These are phyloP conservation scores for Clarias platycephalus DNA, from an alignment of 2,797 vertebrate species.

Conservation along the genomic window DNA sequence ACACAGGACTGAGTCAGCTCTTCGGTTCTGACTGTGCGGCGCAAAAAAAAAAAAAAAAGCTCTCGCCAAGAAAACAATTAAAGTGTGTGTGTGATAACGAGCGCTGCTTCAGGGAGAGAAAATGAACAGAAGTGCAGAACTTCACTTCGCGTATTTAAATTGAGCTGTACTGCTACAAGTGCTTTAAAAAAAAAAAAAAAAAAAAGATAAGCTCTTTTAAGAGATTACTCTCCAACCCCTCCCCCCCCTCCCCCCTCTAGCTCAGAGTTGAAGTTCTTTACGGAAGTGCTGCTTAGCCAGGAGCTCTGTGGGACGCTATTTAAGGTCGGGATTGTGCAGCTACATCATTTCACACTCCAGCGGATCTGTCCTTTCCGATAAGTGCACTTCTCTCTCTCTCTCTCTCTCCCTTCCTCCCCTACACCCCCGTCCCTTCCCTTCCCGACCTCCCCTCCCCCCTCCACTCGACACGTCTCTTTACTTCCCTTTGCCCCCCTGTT, in stretches of 20 bases:
- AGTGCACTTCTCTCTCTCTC: slow-evolving; percentile 25
- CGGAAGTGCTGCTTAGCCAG: not conserved
- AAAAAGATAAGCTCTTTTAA: slow-evolving; percentile 1
- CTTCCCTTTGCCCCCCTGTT: not conserved
- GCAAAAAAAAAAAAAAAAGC: not conserved
- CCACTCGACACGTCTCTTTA: not conserved
- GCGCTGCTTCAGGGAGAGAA: not conserved
- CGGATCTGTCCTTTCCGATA: slow-evolving; percentile 55
- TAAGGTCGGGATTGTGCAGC: slow-evolving; percentile 49
- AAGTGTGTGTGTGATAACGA: not conserved
- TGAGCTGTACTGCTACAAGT: not conserved
- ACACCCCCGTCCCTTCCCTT: not conserved
- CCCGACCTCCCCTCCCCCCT: not conserved
- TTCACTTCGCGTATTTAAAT: not conserved
- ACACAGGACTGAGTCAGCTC: not conserved
- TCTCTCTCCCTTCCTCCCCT: not conserved
- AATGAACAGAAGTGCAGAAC: not conserved
- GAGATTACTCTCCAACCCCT: not conserved
- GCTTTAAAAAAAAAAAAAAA: not conserved
- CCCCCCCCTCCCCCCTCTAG: not conserved
- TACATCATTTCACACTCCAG: slow-evolving; percentile 58
- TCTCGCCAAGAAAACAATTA: not conserved
- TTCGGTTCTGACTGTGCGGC: not conserved
- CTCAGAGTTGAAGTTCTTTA: not conserved
- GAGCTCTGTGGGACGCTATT: slow-evolving; percentile 55